phyloP scores from a whole-genome alignment of 2,113 vertebrate genomes.

The Prunella fulvescens region DNA sequence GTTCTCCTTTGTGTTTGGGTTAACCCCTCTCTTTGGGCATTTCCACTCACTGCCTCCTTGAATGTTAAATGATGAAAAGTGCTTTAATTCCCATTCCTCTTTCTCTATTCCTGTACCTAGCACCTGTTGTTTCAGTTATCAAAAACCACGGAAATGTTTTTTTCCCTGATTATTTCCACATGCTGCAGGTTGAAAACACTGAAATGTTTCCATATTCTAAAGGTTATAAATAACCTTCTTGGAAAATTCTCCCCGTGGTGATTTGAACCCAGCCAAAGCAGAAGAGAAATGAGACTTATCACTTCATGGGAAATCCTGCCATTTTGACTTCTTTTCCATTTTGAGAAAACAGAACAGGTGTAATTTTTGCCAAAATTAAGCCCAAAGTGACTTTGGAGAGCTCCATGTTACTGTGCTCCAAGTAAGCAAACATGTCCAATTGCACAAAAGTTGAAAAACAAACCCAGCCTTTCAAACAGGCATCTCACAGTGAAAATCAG shows the following conservation, averaged over 20 bases:
- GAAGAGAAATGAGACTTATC: background rate
- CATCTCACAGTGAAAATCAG: background rate
- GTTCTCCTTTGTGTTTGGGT: background rate
- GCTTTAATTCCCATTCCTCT: background rate
- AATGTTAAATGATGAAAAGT: background rate
- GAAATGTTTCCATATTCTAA: background rate
- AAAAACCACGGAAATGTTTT: background rate
- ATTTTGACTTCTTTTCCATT: background rate
- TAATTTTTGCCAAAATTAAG: background rate
- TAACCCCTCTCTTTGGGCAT: background rate
- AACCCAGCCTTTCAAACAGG: background rate
- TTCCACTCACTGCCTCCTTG: background rate
- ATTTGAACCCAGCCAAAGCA: background rate
- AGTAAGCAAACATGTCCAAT: background rate
- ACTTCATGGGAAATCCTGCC: background rate
- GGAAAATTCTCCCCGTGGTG: background rate
- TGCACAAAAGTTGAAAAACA: background rate
- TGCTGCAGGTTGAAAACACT: background rate
- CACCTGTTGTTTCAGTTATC: background rate
- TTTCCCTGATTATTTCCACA: background rate
- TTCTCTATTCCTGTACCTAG: background rate
- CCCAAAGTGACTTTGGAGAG: background rate
- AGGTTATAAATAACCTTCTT: background rate
- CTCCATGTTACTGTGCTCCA: background rate
- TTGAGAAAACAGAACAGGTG: background rate